Evolutionary conservation across 2,113 vertebrate genomes (phyloP).

Genomic region (Notarius lentiginosus): DNA sequence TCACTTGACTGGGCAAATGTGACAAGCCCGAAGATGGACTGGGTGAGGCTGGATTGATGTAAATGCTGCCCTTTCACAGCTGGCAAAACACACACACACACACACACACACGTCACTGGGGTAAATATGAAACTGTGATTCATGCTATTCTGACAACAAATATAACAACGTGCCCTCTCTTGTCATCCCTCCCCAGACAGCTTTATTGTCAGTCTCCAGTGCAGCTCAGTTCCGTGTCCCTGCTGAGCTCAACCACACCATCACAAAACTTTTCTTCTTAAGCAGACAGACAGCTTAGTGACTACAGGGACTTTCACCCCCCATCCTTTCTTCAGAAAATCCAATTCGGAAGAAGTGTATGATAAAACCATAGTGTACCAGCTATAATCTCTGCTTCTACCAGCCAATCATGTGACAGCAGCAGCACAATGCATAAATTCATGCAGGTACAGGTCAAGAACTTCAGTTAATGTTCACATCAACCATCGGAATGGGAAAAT

Average conservation of each 20-base stretch:
- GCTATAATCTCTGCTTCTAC: background rate
- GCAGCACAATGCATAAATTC: background rate
- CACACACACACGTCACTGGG: constrained; percentile 23
- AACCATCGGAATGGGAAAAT: background rate
- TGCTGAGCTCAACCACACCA: constrained; percentile 51
- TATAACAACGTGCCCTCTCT: constrained; percentile 12
- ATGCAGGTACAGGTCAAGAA: background rate
- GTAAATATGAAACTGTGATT: constrained; percentile 43
- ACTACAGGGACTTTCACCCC: constrained; percentile 18
- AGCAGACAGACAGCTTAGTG: constrained; percentile 40
- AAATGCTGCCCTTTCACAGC: constrained; percentile 59
- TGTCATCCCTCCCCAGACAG: constrained; percentile 31
- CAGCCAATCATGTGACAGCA: background rate
- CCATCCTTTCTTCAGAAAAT: constrained; percentile 7
- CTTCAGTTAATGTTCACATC: background rate
- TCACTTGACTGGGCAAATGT: background rate
- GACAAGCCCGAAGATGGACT: constrained; percentile 40
- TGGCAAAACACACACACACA: constrained; percentile 31
- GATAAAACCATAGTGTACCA: background rate
- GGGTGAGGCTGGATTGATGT: constrained; percentile 50
- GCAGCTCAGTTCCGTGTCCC: constrained; percentile 54
- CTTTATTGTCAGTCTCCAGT: constrained; percentile 50
- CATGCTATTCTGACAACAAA: constrained; percentile 30
- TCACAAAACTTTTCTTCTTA: constrained; percentile 57
- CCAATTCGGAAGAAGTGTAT: background rate